Conservation (phyloP, 2,888 invertebrate species). For the Synanthedon myopaeformis region DNA sequence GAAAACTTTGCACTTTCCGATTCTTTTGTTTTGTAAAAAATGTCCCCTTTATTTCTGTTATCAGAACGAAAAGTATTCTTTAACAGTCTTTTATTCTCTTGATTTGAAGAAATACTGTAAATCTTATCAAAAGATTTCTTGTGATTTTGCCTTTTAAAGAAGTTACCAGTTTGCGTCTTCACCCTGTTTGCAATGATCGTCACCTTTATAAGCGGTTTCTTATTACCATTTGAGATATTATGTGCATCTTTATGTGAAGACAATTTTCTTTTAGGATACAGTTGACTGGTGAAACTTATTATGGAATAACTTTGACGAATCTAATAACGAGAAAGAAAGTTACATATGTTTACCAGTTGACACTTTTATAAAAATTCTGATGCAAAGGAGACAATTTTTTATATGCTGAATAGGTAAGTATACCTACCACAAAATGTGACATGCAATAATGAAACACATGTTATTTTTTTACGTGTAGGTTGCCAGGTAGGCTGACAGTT, state of each 20-base stretch:
- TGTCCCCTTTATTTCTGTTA: constrained; percentile 26
- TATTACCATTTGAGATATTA: constrained; percentile 3
- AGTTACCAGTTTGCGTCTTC: constrained; percentile 6
- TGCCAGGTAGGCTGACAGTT: too few relatives aligned
- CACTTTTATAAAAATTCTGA: too few relatives aligned
- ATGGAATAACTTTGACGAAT: constrained; percentile 20
- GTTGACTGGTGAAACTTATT: constrained; percentile 16
- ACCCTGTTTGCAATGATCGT: constrained; percentile 27
- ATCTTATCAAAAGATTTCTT: constrained; percentile 15
- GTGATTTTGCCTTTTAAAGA: constrained; percentile 17
- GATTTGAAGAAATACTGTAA: constrained; percentile 27
- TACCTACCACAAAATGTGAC: too few relatives aligned
- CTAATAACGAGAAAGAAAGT: constrained; percentile 10
- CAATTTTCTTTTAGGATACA: constrained; percentile 5
- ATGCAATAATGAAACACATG: too few relatives aligned
- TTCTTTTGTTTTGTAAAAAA: constrained; percentile 36
- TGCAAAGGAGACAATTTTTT: too few relatives aligned
- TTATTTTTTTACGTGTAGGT: too few relatives aligned
- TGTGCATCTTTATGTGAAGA: not conserved
- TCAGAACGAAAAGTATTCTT: constrained; percentile 31
- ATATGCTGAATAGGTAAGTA: too few relatives aligned
- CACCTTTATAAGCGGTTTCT: constrained; percentile 36
- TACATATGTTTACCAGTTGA: too few relatives aligned
- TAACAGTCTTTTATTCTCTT: constrained; percentile 27
- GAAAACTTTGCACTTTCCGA: constrained; percentile 32